A percentile compares a stretch with the other conserved stretches of the same genome.
These are phyloP conservation scores for Heteractis magnifica DNA, from an alignment of 92 coral and sea anemone genomes.

Conservation along the genomic window DNA sequence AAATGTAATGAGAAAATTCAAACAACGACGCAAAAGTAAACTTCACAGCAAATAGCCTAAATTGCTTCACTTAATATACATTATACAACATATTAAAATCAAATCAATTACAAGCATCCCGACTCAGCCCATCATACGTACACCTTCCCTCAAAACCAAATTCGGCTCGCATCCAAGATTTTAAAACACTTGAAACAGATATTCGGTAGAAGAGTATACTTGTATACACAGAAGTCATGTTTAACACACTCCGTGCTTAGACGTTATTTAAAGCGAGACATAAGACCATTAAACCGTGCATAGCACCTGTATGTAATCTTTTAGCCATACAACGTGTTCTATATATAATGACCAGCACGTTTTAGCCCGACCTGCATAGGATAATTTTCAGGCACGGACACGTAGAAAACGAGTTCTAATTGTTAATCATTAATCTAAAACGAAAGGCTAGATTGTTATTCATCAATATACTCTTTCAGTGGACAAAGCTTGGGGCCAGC, in stretches of 20 bases:
- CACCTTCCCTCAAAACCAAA: background rate
- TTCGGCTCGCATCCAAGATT: background rate
- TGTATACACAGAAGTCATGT: background rate
- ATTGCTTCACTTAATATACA: background rate
- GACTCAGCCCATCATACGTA: no score
- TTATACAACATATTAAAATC: background rate
- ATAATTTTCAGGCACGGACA: constrained; percentile 5
- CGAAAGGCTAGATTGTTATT: constrained; percentile 5
- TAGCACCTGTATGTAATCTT: constrained; percentile 21
- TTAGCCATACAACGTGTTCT: constrained; percentile 2
- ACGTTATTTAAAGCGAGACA: constrained; percentile 7
- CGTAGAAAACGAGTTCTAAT: constrained; percentile 5
- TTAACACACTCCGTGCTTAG: constrained; percentile 1
- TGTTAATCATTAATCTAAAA: constrained; percentile 16
- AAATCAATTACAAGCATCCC: background rate
- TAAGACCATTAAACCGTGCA: constrained; percentile 5
- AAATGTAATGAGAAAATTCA: background rate
- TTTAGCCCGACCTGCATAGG: constrained; percentile 6
- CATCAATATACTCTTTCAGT: constrained; percentile 9
- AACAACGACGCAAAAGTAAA: background rate
- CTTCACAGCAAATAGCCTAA: background rate
- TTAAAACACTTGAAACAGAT: background rate
- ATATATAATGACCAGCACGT: constrained; percentile 22
- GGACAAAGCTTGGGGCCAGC: constrained; percentile 28
- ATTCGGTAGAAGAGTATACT: background rate